Percentiles rank a stretch among this genome's conserved stretches.
Evolutionary conservation across 30 jellyfish, hydroid and myxozoan species (phyloP).

Genomic region (Cassiopea xamachana): DNA sequence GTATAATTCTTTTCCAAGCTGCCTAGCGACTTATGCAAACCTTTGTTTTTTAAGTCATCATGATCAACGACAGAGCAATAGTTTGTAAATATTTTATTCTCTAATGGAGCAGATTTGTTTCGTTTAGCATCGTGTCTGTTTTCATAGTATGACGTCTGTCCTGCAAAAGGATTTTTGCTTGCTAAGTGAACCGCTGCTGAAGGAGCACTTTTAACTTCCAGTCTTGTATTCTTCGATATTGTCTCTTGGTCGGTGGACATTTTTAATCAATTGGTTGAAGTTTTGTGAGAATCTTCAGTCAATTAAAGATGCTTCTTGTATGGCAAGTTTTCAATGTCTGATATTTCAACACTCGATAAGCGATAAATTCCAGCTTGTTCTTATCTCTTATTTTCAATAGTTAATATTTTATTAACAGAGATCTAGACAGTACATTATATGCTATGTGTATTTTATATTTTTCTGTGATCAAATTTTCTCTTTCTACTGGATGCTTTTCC

Average conservation of each 20-base stretch:
- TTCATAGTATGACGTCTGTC: constrained; percentile 36
- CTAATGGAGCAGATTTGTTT: constrained; percentile 18
- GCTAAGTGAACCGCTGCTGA: background rate
- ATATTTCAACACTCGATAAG: too few species aligned
- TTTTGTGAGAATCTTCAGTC: too few species aligned
- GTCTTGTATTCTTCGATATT: background rate
- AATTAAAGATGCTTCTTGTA: too few species aligned
- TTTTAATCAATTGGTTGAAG: background rate
- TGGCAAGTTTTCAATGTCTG: too few species aligned
- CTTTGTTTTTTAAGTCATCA: constrained; percentile 9
- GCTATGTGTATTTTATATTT: too few species aligned
- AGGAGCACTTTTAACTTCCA: background rate
- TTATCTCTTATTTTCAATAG: too few species aligned
- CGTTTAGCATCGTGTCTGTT: background rate
- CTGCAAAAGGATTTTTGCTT: constrained; percentile 69
- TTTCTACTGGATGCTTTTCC: background rate
- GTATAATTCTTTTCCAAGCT: constrained; percentile 21
- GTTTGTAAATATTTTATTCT: background rate
- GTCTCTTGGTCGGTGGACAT: background rate
- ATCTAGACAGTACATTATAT: too few species aligned
- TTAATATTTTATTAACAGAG: too few species aligned
- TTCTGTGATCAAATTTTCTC: background rate
- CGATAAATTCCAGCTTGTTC: too few species aligned
- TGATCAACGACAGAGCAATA: background rate
- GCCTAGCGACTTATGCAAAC: background rate